These are phyloP conservation scores for Argya squamiceps DNA, from an alignment of 2,797 vertebrate genomes.

Conservation along the genomic window DNA sequence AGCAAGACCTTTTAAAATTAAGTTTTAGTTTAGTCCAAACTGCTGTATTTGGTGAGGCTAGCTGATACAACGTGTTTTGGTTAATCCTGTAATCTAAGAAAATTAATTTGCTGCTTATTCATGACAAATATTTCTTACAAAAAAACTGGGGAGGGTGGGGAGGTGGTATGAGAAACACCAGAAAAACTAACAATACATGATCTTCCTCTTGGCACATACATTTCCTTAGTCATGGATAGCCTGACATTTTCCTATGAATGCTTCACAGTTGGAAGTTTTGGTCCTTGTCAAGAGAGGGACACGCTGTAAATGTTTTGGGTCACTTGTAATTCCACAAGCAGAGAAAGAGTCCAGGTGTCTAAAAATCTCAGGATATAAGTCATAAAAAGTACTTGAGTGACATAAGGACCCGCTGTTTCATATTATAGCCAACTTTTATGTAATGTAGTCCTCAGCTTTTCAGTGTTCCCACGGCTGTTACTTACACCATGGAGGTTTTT, in stretches of 20 bases:
- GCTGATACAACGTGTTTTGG: neutral
- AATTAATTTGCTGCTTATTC: neutral
- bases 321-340: neutral
- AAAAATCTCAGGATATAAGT: neutral
- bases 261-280: neutral
- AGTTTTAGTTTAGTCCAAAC: neutral
- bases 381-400: neutral
- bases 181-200: neutral
- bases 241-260: neutral
- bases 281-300: neutral
- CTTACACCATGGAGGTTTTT: rapidly evolving
- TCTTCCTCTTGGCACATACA: neutral
- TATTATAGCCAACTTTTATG: neutral
- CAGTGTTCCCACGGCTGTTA: neutral
- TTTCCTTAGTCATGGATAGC: neutral
- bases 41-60: neutral
- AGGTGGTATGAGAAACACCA: no score
- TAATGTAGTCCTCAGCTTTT: neutral
- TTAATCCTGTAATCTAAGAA: neutral
- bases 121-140: neutral
- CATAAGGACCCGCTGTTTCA: neutral
- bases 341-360: neutral
- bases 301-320: neutral
- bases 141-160: rapidly evolving
- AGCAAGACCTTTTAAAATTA: neutral